Percentiles rank a stretch among this genome's conserved stretches.
Conservation (phyloP, 2,888 invertebrate species). For the Protodeltote pygarga region DNA sequence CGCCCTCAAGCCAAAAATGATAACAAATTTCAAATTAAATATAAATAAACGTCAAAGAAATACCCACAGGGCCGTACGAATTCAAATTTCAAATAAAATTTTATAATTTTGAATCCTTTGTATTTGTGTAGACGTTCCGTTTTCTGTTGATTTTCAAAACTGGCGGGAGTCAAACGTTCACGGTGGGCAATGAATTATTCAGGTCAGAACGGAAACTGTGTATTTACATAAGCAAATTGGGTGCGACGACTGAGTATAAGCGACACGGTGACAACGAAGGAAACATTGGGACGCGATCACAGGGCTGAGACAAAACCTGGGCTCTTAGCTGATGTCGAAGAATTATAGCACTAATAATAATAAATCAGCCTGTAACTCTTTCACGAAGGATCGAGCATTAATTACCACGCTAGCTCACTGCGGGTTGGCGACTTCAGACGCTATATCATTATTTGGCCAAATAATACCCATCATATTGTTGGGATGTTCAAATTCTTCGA, state of each 20-base stretch:
- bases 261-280: conserved; percentile 52
- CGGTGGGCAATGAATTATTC: conserved; percentile 82
- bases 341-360: too few species aligned
- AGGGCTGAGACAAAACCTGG: conserved; percentile 42
- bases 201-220: conserved; percentile 82
- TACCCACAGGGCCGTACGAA: conserved; percentile 40
- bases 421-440: too few species aligned
- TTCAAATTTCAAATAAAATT: conserved; percentile 58
- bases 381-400: too few species aligned
- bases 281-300: conserved; percentile 51
- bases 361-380: too few species aligned
- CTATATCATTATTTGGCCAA: too few species aligned
- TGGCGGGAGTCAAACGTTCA: conserved; percentile 75
- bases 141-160: conserved; percentile 82
- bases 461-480: too few species aligned
- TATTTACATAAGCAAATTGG: conserved; percentile 87
- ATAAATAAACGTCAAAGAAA: conserved; percentile 51
- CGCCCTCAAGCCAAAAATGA: conserved; percentile 46
- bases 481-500: too few species aligned
- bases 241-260: conserved; percentile 70
- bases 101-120: conserved; percentile 70
- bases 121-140: conserved; percentile 70
- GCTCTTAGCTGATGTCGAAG: background rate
- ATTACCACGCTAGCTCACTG: too few species aligned
- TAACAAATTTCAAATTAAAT: conserved; percentile 53